A percentile compares a stretch with the other conserved stretches of the same genome.
Evolutionary conservation across 2,113 vertebrate species (phyloP).

Genomic region (Gorsachius goisagi): DNA sequence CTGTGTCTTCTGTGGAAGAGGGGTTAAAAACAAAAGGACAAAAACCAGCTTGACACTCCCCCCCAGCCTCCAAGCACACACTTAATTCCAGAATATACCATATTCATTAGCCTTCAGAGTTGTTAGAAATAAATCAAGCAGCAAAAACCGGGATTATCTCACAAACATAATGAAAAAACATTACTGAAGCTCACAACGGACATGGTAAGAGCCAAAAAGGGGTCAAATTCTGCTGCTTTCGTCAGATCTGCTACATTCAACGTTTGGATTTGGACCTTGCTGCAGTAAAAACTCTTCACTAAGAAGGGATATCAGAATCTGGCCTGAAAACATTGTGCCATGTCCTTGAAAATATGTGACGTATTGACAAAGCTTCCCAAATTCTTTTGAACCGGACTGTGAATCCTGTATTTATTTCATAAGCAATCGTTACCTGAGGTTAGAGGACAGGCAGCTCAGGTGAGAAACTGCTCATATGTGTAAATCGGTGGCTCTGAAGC

Average conservation of each 20-base stretch:
- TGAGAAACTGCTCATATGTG: not conserved
- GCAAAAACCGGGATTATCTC: constrained; percentile 11
- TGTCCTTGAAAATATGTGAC: not conserved
- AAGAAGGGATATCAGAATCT: not conserved
- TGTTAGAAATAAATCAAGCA: constrained; percentile 58
- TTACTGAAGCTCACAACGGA: not conserved
- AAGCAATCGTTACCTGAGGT: not conserved
- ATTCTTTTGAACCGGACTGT: not conserved
- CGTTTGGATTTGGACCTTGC: not conserved
- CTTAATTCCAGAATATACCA: constrained; percentile 59
- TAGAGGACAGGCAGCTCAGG: not conserved
- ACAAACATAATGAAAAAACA: constrained; percentile 8
- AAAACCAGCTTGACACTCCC: constrained; percentile 46
- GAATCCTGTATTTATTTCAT: not conserved
- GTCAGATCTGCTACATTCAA: not conserved
- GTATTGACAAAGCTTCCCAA: not conserved
- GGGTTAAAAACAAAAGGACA: constrained; percentile 64
- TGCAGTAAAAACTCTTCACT: not conserved
- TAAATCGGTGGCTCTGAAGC: not conserved
- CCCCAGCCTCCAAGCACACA: constrained; percentile 31
- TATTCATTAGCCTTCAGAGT: constrained; percentile 48
- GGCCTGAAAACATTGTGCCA: not conserved
- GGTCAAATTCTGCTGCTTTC: not conserved
- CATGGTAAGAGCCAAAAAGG: not conserved
- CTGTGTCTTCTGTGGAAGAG: constrained; percentile 59